Evolutionary conservation across 2,113 vertebrate species (phyloP).

Genomic region (Psilopsiagon aurifrons): DNA sequence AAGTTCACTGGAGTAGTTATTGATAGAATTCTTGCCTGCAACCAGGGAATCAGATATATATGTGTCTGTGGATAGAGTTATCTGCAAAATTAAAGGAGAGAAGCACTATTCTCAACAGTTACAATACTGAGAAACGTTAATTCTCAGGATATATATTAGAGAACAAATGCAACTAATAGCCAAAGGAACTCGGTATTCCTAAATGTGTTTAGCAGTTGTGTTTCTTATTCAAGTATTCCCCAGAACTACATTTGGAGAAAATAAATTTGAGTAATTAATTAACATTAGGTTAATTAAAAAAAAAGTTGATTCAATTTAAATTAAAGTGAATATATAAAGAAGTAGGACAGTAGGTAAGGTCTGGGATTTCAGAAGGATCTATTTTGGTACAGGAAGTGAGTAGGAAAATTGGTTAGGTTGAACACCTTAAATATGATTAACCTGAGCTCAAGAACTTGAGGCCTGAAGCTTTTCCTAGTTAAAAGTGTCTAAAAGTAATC

Average conservation of each 20-base stretch:
- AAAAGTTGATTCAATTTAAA: slow-evolving; percentile 19
- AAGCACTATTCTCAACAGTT: neutral
- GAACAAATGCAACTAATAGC: slow-evolving; percentile 4
- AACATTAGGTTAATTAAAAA: slow-evolving; percentile 37
- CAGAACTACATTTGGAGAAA: neutral
- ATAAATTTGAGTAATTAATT: slow-evolving; percentile 24
- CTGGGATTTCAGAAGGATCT: slow-evolving; percentile 15
- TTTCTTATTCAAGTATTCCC: slow-evolving; percentile 46
- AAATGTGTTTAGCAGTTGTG: neutral
- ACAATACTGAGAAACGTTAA: neutral
- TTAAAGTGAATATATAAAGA: neutral
- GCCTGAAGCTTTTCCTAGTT: neutral
- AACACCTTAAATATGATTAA: neutral
- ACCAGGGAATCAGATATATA: neutral
- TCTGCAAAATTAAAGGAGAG: slow-evolving; percentile 2
- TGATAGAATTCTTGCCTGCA: neutral
- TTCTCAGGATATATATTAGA: neutral
- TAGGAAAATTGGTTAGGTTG: neutral
- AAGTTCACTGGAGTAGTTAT: neutral
- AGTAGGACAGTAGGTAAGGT: neutral
- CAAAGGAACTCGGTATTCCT: slow-evolving; percentile 33
- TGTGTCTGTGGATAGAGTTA: neutral
- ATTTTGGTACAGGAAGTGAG: neutral
- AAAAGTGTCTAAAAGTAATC: neutral
- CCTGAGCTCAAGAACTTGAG: neutral